Evolutionary conservation across 2,797 vertebrate genomes (phyloP), one percentile per base, ranked within the genome.

Genomic region (Hydrophis major): DNA sequence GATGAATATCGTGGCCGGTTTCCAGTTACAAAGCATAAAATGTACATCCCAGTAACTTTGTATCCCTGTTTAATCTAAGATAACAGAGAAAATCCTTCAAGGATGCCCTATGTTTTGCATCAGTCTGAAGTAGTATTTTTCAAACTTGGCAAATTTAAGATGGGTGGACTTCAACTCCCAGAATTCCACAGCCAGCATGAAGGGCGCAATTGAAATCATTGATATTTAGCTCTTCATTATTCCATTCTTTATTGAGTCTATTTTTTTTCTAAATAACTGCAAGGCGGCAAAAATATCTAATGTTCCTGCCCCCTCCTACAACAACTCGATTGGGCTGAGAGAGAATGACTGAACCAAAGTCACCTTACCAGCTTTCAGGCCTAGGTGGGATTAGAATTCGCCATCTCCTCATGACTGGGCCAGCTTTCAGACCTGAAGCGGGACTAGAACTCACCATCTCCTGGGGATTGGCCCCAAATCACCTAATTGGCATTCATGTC

Each of bases 51-150:
- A 6, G 12, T 86, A 95, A 93, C 89, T 92, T 92, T 93, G 90
- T 91, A 60, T 92, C 94, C 93, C 94, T 96, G 94, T 96, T 53
- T 96, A 95, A 96, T 94, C 86, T 95, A 95, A 96, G 94, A 93
- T 95, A 95, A 94, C 94, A 95, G 91, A 74, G 95, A 95, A 97
- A 96, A 96, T 96, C 87, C 94, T 96, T 95, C 93, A 96, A 93
- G 93, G 95, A 96, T 95, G 95, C 93, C 93, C 95, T 96, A 94
- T 97, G 94, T 96, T 97, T 95, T 94, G 91, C 32, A 94, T 83
- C 74, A 47, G 37, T 12, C 37, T 25, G 37, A 47, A 83, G 18
- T 25, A 25, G 10, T 83, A 25, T 83, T 83, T 47, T 83, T 83
- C 74, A 83, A 83, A 83, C 74, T 47, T 83, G 37, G 20, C 74